Percentiles rank a stretch among this genome's conserved stretches.
These are phyloP conservation scores for Gavialis gangeticus DNA, from an alignment of 2,113 vertebrate species.

Conservation along the genomic window DNA sequence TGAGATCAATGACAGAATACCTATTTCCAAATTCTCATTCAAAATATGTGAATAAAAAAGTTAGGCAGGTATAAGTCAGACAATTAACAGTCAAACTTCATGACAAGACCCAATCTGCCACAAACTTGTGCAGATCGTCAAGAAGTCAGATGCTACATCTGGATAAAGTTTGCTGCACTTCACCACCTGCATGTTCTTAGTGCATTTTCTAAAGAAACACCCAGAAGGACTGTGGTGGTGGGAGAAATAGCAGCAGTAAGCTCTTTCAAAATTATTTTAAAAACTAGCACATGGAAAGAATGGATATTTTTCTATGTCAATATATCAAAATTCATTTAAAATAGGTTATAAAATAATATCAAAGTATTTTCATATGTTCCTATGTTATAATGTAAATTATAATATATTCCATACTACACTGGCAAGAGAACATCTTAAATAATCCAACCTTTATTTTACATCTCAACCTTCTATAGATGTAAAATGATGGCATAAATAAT, in stretches of 20 bases:
- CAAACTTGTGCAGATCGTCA: neutral
- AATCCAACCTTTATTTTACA: neutral
- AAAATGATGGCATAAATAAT: neutral
- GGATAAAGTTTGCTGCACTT: neutral
- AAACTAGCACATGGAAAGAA: neutral
- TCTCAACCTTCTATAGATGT: neutral
- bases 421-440: neutral
- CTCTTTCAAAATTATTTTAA: neutral
- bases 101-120: neutral
- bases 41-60: neutral
- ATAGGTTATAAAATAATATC: neutral
- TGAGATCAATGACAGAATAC: neutral
- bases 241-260: neutral
- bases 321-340: neutral
- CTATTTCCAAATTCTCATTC: neutral
- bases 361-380: neutral
- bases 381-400: neutral
- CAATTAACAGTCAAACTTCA: neutral
- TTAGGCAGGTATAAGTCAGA: neutral
- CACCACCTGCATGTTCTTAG: neutral
- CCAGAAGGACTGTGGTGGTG: neutral
- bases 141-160: neutral
- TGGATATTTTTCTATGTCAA: neutral
- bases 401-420: neutral
- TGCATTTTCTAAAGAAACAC: neutral